Conservation (phyloP, 2,797 vertebrate species). For the Parotocinclus haroldoi region DNA sequence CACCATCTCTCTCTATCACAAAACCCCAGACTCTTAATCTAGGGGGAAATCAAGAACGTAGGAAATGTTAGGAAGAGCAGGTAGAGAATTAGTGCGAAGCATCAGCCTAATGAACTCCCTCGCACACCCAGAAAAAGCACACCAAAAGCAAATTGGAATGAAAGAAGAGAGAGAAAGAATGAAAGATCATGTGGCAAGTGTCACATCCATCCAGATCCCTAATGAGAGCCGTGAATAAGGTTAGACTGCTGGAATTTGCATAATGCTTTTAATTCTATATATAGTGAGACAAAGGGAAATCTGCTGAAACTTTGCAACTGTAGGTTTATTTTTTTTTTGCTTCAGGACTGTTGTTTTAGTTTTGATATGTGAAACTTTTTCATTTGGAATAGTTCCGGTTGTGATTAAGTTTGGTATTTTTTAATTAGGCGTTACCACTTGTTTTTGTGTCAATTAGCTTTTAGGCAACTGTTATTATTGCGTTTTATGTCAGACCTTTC, state of each 20-base stretch:
- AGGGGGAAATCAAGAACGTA: conserved; percentile 60
- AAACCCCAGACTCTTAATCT: conserved; percentile 52
- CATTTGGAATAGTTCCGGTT: too few species aligned
- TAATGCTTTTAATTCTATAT: conserved; percentile 50
- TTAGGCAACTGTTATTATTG: too few species aligned
- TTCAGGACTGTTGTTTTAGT: neutral
- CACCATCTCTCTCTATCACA: conserved; percentile 20
- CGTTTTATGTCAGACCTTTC: too few species aligned
- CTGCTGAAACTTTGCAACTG: conserved; percentile 36
- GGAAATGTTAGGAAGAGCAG: conserved; percentile 44
- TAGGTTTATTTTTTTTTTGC: conserved; percentile 1
- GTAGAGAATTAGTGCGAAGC: conserved; percentile 50
- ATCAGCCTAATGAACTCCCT: conserved; percentile 47
- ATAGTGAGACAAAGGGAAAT: conserved; percentile 31
- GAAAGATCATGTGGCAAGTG: conserved; percentile 41
- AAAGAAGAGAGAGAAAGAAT: conserved; percentile 32
- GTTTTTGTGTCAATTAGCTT: conserved; percentile 15
- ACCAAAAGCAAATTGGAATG: conserved; percentile 38
- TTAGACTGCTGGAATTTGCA: conserved; percentile 43
- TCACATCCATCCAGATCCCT: conserved; percentile 45
- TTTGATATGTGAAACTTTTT: too few species aligned
- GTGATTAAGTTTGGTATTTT: too few species aligned
- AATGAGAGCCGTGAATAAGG: conserved; percentile 51
- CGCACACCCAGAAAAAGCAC: conserved; percentile 40
- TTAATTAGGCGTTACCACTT: too few species aligned